Base-by-base conservation (phyloP, 2,113 vertebrate species). In the Craseonycteris thonglongyai region DNA sequence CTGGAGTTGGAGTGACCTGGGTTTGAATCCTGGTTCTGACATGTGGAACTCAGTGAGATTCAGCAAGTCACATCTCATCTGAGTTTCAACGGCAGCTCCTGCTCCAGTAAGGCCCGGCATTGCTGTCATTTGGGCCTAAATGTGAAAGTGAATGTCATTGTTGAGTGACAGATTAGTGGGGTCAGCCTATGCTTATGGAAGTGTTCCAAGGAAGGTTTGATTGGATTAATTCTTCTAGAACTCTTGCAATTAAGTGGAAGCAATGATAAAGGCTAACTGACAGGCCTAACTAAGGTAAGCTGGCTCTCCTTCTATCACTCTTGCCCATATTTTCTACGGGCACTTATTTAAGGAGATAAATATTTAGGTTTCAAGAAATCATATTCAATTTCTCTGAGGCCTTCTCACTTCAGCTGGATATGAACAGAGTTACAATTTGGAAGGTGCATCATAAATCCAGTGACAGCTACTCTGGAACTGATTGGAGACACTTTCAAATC, bases 401-500 rank as follows among this genome's bases (percentile, higher is more conserved):
- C 35, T 74, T 91, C 92, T 94, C 56, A 19, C 38, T 92, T 65
- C 42, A 59, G 76, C 63, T 63, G 28, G 38, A 54, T 76, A 68
- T 35, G n/a, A 81, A 92, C 69, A 92, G 78, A 88, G 74, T 65
- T 89, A 83, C 69, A 84, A 6, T 96, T 93, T 80, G 61, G 93
- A 84, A 96, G 84, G 56, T 79, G 12, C 42, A 33, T 71, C 82
- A 93, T 96, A 96, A 97, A 97, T 97, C 86, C 90, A 97, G 76
- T 59, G 80, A 88, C 81, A 92, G 92, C 66, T 75, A 81, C 88
- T 93, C 88, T 93, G 51, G 81, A 95, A 80, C 92, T 92, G 95
- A 97, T 24, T 90, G 93, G 87, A 96, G 93, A 95, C 35, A 96
- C 88, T 96, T 95, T 92, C 92, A 94, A 88, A 88, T 76, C 93